A percentile compares a stretch with the other conserved stretches of the same genome.
These are phyloP conservation scores for Engystomops pustulosus DNA, from an alignment of 2,113 vertebrate genomes.

Conservation along the genomic window DNA sequence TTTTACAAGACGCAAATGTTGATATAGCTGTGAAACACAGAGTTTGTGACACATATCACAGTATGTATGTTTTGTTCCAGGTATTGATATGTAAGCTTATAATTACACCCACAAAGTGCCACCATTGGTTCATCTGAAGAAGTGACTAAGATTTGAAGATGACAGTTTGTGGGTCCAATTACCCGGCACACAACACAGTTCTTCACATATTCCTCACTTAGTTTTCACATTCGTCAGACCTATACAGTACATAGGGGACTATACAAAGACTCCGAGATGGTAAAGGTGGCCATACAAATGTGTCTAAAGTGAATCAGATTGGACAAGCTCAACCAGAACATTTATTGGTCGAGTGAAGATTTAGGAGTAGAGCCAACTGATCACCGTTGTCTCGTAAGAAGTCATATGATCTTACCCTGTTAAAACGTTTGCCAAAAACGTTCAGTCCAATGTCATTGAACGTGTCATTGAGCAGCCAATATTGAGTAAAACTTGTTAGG, in stretches of 20 bases:
- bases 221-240: background rate
- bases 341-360: too few species aligned
- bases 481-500: too few species aligned
- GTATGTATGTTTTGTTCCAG: constrained; percentile 56
- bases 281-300: background rate
- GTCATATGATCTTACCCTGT: too few species aligned
- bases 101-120: constrained; percentile 44
- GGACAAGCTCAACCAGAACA: too few species aligned
- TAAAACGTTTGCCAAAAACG: too few species aligned
- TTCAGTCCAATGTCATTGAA: too few species aligned
- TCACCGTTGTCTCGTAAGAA: too few species aligned
- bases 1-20: background rate
- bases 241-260: background rate
- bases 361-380: background rate
- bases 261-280: background rate
- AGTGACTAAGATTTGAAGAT: constrained; percentile 45
- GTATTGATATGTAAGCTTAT: constrained; percentile 52
- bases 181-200: background rate
- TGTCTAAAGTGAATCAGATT: too few species aligned
- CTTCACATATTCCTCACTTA: background rate
- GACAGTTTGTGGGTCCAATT: constrained; percentile 29
- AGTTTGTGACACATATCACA: constrained; percentile 35
- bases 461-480: too few species aligned
- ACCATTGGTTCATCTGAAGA: constrained; percentile 51
- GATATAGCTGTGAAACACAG: constrained; percentile 24